These are phyloP conservation scores for Carapus acus DNA, from an alignment of 2,797 vertebrate species.

Conservation along the genomic window DNA sequence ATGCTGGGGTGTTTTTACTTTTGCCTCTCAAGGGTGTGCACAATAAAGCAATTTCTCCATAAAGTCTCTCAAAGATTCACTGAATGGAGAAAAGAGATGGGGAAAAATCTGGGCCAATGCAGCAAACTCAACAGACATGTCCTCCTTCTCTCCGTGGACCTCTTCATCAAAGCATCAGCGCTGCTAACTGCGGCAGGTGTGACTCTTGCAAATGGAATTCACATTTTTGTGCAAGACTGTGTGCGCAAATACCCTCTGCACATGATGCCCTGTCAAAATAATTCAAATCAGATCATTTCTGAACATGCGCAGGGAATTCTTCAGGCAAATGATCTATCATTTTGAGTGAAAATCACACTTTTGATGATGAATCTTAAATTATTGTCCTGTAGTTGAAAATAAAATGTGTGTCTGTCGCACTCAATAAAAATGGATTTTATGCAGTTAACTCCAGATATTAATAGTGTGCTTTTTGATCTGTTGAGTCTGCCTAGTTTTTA, in stretches of 20 bases:
- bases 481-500: too few species aligned
- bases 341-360: too few species aligned
- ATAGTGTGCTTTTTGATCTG: too few species aligned
- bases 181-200: conserved; percentile 48
- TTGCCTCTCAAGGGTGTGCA: conserved; percentile 64
- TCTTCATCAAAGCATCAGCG: conserved; percentile 53
- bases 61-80: conserved; percentile 66
- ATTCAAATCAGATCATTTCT: conserved; percentile 4
- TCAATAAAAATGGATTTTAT: too few species aligned
- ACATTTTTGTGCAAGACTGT: conserved; percentile 30
- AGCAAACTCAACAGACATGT: conserved; percentile 67
- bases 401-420: too few species aligned
- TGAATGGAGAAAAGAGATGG: conserved; percentile 68
- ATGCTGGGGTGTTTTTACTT: conserved; percentile 60
- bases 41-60: conserved; percentile 71
- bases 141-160: conserved; percentile 58
- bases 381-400: too few species aligned
- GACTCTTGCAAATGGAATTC: conserved; percentile 49
- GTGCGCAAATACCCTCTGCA: conserved; percentile 16
- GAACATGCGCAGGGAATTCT: neutral
- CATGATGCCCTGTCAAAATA: neutral
- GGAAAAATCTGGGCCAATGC: conserved; percentile 67
- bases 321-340: too few species aligned
- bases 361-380: too few species aligned
- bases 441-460: too few species aligned